Evolutionary conservation across 2,113 vertebrate species (phyloP).

Genomic region (Polypterus bichir): DNA sequence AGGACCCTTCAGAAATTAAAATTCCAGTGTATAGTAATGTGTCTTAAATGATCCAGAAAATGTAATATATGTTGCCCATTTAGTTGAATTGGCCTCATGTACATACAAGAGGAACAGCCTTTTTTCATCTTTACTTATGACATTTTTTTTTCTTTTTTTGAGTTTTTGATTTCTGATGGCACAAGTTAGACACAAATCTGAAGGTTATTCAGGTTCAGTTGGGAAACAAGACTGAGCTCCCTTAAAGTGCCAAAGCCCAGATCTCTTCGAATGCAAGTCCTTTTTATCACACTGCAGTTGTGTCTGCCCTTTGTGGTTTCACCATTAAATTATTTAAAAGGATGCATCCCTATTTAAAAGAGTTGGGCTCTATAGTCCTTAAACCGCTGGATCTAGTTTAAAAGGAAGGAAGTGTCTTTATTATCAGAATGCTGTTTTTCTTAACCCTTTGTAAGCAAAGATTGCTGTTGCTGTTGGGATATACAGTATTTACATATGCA

Average conservation of each 20-base stretch:
- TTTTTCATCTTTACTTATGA: slow-evolving; percentile 6
- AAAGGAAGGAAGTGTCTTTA: too few species aligned
- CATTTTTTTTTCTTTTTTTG: slow-evolving; percentile 1
- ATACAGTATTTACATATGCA: too few species aligned
- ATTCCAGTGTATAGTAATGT: slow-evolving; percentile 59
- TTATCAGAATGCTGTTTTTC: too few species aligned
- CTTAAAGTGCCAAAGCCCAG: too few species aligned
- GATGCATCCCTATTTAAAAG: slow-evolving; percentile 57
- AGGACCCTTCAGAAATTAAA: slow-evolving; percentile 70
- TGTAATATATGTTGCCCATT: slow-evolving; percentile 67
- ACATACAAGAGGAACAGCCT: slow-evolving; percentile 14
- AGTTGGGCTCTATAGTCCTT: slow-evolving; percentile 26
- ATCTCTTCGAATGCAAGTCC: not conserved
- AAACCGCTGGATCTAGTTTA: too few species aligned
- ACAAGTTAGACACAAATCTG: too few species aligned
- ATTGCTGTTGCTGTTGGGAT: too few species aligned
- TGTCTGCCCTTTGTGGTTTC: slow-evolving; percentile 52
- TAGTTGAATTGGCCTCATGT: slow-evolving; percentile 49
- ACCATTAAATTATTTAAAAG: slow-evolving; percentile 56
- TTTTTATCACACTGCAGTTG: slow-evolving; percentile 28
- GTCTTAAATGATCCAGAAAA: slow-evolving; percentile 72
- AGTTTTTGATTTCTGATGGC: too few species aligned
- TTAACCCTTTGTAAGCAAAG: too few species aligned
- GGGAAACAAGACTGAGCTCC: too few species aligned
- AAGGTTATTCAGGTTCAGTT: too few species aligned